Evolutionary conservation across 2,888 invertebrate species (phyloP), one percentile per base, ranked within the genome.

Genomic region (Barypeithes pellucidus): DNA sequence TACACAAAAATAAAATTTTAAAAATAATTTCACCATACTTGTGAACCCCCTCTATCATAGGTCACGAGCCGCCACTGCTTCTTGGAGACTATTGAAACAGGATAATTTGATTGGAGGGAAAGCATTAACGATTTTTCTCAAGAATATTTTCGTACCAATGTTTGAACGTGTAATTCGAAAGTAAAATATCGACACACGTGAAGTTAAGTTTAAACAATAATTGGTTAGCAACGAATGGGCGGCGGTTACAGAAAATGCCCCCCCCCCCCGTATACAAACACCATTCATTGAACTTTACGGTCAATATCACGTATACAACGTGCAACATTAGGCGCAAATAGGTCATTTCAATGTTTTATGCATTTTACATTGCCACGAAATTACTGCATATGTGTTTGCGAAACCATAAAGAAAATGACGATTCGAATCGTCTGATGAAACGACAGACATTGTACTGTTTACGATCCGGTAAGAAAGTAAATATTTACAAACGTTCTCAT

Each of bases 211-310:
- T 45, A 18, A 24, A 41, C 43, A 18, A 45, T 47, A 20, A 47
- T 47, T 20, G 18, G 12, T 14, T 29, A 22, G 29, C 24, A 52
- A 52, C 29, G 22, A 24, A 52, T 22, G 14, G 52, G 52, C n/a
- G 29, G 52, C n/a, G 14, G 14, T 29, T n/a, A 3, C 14, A n/a
- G 8, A 20, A 65, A 54, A 52, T 52, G 36, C 50, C 36, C 12
- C 11, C 12, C 12, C 50, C 36, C 12, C 11, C 12, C 12, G 36
- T 50, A 43, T 68, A 33, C 36, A 68, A 12, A 1, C 16, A 43
- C 60, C 41, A 68, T 68, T 50, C 68, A 68, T 61, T 68, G 60
- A 68, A 68, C 68, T 68, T 60, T 68, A 60, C 45, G 68, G 68
- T 68, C 68, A 68, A 68, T 68, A 68, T 61, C 68, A 61, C 52